These are phyloP conservation scores for Ceratosolen fusciceps DNA, from an alignment of 1,140 invertebrate genomes.

Conservation along the genomic window DNA sequence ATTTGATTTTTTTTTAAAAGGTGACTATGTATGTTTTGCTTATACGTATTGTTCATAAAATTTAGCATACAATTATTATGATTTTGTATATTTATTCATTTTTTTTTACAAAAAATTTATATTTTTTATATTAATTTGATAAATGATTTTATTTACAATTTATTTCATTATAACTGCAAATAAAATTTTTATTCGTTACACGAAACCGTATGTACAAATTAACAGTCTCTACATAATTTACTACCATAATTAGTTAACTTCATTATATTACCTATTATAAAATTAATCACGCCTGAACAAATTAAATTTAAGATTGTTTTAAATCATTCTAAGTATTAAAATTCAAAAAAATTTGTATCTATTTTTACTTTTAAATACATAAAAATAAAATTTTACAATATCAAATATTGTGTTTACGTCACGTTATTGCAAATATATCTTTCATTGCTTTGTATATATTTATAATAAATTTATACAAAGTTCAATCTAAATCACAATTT, in stretches of 20 bases:
- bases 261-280: not conserved
- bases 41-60: no score
- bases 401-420: not conserved
- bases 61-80: no score
- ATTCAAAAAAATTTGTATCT: not conserved
- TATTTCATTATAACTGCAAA: conserved; percentile 1
- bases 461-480: not conserved
- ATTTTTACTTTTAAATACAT: not conserved
- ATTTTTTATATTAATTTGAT: not conserved
- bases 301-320: not conserved
- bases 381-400: not conserved
- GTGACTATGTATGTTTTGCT: no score
- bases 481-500: no score
- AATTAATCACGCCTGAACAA: not conserved
- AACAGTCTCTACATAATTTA: not conserved
- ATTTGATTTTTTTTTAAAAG: no score
- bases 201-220: not conserved
- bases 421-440: not conserved
- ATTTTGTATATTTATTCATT: not conserved
- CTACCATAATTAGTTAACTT: not conserved
- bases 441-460: not conserved
- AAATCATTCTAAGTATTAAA: not conserved
- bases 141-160: conserved; percentile 9
- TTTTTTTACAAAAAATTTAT: not conserved
- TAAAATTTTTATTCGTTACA: not conserved